Conservation (phyloP, 2,797 vertebrate species). For the Gallinago nigripennis region DNA sequence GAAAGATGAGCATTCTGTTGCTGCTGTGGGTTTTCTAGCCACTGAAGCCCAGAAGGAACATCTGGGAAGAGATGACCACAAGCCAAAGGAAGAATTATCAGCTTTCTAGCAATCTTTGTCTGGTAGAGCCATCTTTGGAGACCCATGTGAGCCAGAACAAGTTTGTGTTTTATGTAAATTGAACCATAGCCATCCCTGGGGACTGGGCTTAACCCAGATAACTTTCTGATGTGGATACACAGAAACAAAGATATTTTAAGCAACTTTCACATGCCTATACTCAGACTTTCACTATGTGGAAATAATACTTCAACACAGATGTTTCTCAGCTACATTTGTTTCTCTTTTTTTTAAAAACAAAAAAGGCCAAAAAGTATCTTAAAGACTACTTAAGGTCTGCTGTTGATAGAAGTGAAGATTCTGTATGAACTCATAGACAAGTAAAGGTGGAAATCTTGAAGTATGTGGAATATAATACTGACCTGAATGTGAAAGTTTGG, state of each 20-base stretch:
- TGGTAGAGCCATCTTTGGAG: neutral
- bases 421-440: neutral
- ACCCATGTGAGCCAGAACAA: neutral
- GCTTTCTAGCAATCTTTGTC: constrained; percentile 22
- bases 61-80: neutral
- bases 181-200: neutral
- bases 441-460: neutral
- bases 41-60: neutral
- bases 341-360: neutral
- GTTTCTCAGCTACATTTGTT: neutral
- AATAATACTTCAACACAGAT: neutral
- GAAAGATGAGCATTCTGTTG: neutral
- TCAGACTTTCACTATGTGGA: neutral
- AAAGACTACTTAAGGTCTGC: neutral
- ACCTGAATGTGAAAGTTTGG: neutral
- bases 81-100: neutral
- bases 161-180: neutral
- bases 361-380: neutral
- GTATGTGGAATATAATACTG: neutral
- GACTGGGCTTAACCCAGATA: neutral
- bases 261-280: neutral
- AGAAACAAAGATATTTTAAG: constrained; percentile 20
- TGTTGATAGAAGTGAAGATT: neutral
- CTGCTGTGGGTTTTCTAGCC: neutral
- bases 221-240: neutral